Evolutionary conservation across 2,797 vertebrate genomes (phyloP), one percentile per base, ranked within the genome.

Genomic region (Spondyliosoma cantharus): DNA sequence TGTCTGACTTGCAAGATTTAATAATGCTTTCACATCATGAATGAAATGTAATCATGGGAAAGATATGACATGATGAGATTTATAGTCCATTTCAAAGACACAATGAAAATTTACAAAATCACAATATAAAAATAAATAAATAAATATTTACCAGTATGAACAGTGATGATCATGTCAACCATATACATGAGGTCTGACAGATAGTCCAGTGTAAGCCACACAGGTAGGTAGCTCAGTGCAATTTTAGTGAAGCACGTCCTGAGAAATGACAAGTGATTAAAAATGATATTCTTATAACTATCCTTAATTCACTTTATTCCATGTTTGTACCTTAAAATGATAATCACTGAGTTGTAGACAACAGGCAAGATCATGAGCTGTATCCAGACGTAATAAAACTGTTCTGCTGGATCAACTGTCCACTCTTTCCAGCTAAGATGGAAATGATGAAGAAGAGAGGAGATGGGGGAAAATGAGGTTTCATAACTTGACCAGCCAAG

Each of bases 341-440:
- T 90, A 85, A 97, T 92, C 48, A 97, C 94, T 93, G 95, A 96
- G 91, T 98, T 98, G 93, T 98, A 99, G 77, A 97, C 91, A 52
- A 98, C 70, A 32, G 97, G 97, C 3, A 96, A 86, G 57, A 92
- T 93, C 96, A 97, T 97, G 3, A 95, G 69, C 83, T 96, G 95
- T 52, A 98, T 89, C 97, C 97, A 99, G 37, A 91, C 22, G 62
- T 96, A 97, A 84, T 97, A 97, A 89, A 94, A 93, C 13, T 95
- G 93, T 0, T 96, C 96, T 0, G 97, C 94, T 0, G 97, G 97
- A 91, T 98, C 96, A 48, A 97, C 85, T 14, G 91, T 85, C 93
- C 90, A 94, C 11, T 94, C 88, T 22, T 20, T 94, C 94, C 92
- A 94, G 29, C 94, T 96, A 74, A 37, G 11, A 62, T 16, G 46